Conservation (phyloP, 2,113 vertebrate genomes). For the Petroica traversi region DNA sequence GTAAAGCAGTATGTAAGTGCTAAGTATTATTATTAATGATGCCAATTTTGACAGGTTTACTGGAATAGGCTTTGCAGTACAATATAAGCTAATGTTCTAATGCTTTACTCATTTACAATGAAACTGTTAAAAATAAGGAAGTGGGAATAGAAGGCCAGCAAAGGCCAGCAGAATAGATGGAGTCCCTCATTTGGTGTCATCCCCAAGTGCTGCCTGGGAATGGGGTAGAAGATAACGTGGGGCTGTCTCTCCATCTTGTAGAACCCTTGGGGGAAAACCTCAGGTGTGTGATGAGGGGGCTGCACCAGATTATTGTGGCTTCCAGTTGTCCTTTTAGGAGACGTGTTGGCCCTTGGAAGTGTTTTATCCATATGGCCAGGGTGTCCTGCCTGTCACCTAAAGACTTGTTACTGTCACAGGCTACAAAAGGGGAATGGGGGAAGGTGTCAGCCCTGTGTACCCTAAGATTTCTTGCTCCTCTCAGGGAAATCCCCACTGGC, state of each 20-base stretch:
- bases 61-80: slow-evolving; percentile 45
- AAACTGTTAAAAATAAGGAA: slow-evolving; percentile 16
- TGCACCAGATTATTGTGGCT: neutral
- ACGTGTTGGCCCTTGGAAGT: accelerated
- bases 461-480: neutral
- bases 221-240: neutral
- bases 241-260: neutral
- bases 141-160: neutral
- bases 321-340: neutral
- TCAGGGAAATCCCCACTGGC: neutral
- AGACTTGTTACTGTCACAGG: neutral
- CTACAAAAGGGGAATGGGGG: neutral
- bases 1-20: slow-evolving; percentile 46
- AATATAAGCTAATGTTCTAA: slow-evolving; percentile 40
- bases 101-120: slow-evolving; percentile 15
- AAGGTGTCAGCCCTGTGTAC: neutral
- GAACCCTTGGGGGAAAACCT: neutral
- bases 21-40: slow-evolving; percentile 63
- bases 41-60: slow-evolving; percentile 55
- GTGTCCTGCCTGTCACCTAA: neutral
- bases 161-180: neutral
- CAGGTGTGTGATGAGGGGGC: neutral
- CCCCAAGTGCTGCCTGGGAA: neutral
- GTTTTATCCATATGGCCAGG: accelerated
- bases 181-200: neutral